Base-by-base conservation (phyloP, 1,140 invertebrate species). In the Agrypnia vestita region DNA sequence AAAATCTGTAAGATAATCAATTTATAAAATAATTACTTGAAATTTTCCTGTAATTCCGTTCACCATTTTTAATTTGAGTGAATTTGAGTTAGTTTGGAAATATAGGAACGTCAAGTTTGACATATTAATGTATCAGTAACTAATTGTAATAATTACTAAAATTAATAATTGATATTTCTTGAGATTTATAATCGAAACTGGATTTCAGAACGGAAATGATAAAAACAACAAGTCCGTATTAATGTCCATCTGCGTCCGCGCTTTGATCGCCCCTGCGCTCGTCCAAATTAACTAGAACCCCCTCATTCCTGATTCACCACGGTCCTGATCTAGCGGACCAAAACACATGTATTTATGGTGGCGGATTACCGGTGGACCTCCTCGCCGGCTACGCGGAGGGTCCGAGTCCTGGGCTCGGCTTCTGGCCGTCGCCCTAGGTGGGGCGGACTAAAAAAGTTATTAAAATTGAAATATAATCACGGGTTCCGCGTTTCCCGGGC, bases 231-330 rank as follows among this genome's bases (percentile, higher is more conserved):
- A 59, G 25, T 35, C 1, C 25, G 6, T 35, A 35, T 35, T 35
- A 3, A 35, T 59, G 17, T 1, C 7, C 10, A n/a, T 59, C 9
- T 59, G 55, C 55, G 61, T 19, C 61, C 61, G 13, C 61, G 11
- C n/a, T 59, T 77, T 77, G 74, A 77, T 59, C 71, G 59, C 64
- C 55, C 8, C 80, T 72, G 67, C 44, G 21, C 17, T 35, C 13
- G n/a, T 72, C 67, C 76, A 79, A 81, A 81, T 76, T 61, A 81
- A 61, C 69, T 67, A 72, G 67, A 64, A 78, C 75, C 76, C 76
- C 76, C 61, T 81, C 80, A 81, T 81, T 81, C 80, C 80, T 78
- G 80, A 81, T 81, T 81, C 75, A 61, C 67, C 76, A 78, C 80
- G 80, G 80, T 25, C n/a, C 15, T 47, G 76, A 67, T 21, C 69